A percentile compares a stretch with the other conserved stretches of the same genome.
Conservation (phyloP, 2,888 invertebrate genomes). For the Hypsopygia costalis region DNA sequence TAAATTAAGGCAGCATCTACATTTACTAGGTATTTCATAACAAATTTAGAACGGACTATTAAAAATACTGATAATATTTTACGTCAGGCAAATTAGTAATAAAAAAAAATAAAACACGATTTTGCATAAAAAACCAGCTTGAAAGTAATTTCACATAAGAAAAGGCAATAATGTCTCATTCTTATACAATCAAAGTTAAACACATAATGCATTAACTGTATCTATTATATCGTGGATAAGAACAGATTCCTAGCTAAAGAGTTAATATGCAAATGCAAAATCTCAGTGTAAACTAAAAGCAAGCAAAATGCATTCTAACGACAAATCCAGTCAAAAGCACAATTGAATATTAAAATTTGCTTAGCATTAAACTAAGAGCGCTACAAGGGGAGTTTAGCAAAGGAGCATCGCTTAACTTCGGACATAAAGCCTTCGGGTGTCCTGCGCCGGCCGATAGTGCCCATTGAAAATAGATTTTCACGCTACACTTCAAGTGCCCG, state of each 20-base stretch:
- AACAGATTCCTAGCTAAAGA: background rate
- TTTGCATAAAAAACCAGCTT: too few relatives aligned
- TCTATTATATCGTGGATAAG: too few relatives aligned
- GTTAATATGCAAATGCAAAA: constrained; percentile 8
- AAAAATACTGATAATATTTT: too few relatives aligned
- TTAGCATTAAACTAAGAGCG: constrained; percentile 63
- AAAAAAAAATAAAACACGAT: too few relatives aligned
- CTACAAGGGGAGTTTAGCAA: constrained; percentile 56
- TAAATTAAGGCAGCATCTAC: too few relatives aligned
- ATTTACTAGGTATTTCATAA: too few relatives aligned
- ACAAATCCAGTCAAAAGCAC: constrained; percentile 48
- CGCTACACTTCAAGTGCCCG: constrained; percentile 60
- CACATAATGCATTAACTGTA: too few relatives aligned
- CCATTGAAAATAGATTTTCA: constrained; percentile 80
- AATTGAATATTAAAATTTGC: constrained; percentile 79
- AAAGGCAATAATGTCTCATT: too few relatives aligned
- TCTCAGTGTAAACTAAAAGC: constrained; percentile 9
- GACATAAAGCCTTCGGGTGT: constrained; percentile 68
- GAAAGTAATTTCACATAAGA: too few relatives aligned
- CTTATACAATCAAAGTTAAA: too few relatives aligned
- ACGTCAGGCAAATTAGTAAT: too few relatives aligned
- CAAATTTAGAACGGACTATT: too few relatives aligned
- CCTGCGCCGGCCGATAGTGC: constrained; percentile 72
- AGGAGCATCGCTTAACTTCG: constrained; percentile 66
- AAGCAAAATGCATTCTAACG: constrained; percentile 24